These are phyloP conservation scores for Orientallactaga sibirica DNA, from an alignment of 2,797 vertebrate species.

Conservation along the genomic window DNA sequence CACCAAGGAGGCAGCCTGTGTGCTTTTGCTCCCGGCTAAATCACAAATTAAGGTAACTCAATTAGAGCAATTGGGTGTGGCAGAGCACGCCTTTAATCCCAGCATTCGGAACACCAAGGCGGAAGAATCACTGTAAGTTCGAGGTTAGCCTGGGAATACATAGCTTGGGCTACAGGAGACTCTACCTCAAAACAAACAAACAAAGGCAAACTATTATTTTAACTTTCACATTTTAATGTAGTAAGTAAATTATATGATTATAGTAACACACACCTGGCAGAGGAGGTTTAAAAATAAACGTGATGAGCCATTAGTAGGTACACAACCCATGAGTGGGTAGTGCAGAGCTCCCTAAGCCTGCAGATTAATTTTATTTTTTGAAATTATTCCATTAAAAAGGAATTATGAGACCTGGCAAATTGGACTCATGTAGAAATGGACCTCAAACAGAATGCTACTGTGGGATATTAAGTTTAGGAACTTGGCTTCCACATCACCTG, in stretches of 20 bases:
- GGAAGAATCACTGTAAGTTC: too few species aligned
- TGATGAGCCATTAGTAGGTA: not conserved
- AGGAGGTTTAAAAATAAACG: not conserved
- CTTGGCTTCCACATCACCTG: not conserved
- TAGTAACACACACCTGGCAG: not conserved
- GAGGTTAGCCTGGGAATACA: not conserved
- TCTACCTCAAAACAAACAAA: not conserved
- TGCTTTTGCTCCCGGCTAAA: not conserved
- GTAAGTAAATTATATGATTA: slow-evolving; percentile 20
- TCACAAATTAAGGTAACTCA: not conserved
- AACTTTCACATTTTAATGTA: slow-evolving; percentile 27
- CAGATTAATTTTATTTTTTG: not conserved
- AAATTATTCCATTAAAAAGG: not conserved
- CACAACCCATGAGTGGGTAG: not conserved
- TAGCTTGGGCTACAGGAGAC: not conserved
- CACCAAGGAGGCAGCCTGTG: not conserved
- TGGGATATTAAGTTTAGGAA: not conserved
- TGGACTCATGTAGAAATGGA: not conserved
- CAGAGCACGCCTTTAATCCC: too few species aligned
- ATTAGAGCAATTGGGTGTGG: not conserved
- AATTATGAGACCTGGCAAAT: not conserved
- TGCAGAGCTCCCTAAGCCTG: not conserved
- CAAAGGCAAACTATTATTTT: not conserved
- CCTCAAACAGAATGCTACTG: not conserved
- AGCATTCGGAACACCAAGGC: too few species aligned